Percentiles rank a stretch among this genome's conserved stretches.
These are phyloP conservation scores for Epinephelus lanceolatus DNA, from an alignment of 2,113 vertebrate species.

Conservation along the genomic window DNA sequence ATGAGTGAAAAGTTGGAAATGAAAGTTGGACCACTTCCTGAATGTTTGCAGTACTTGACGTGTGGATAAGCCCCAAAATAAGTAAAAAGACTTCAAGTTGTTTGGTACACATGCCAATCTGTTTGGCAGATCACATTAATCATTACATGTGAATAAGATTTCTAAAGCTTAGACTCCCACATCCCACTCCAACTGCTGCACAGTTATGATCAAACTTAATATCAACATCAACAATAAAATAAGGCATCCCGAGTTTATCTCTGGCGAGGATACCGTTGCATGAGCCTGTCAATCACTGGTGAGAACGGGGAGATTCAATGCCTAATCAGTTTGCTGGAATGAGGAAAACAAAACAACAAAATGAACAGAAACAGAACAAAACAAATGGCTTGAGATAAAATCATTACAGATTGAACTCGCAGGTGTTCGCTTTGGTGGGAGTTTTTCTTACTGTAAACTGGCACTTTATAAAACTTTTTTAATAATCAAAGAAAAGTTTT, in stretches of 20 bases:
- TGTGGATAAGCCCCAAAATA: not conserved
- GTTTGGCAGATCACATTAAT: not conserved
- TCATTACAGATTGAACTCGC: slow-evolving; percentile 2
- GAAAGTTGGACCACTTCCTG: not conserved
- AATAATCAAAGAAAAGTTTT: not conserved
- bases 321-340: slow-evolving; percentile 19
- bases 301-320: slow-evolving; percentile 16
- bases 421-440: not conserved
- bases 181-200: not conserved
- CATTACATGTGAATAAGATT: not conserved
- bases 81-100: not conserved
- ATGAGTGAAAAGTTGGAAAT: not conserved
- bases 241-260: not conserved
- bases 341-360: slow-evolving; percentile 1
- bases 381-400: not conserved
- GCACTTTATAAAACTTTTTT: not conserved
- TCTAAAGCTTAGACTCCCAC: not conserved
- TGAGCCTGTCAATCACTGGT: slow-evolving; percentile 20
- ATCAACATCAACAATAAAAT: not conserved
- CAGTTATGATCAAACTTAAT: not conserved
- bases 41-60: not conserved
- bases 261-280: not conserved
- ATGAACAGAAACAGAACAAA: not conserved
- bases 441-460: slow-evolving; percentile 13
- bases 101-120: slow-evolving; percentile 14